These are phyloP conservation scores for Pseudococcus longispinus DNA, from an alignment of 2,888 invertebrate species.

Conservation along the genomic window DNA sequence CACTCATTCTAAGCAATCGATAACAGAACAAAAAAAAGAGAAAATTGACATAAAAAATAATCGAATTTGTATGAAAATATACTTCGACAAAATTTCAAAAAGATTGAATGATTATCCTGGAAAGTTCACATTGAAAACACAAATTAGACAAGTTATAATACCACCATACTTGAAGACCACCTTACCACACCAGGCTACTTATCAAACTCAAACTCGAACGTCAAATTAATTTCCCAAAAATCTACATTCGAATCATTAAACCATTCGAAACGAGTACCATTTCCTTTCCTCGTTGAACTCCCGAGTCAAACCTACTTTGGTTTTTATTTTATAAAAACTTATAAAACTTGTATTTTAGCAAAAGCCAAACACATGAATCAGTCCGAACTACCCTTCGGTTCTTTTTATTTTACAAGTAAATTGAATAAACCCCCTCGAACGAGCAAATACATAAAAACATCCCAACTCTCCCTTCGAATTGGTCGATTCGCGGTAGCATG, in stretches of 20 bases:
- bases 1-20: too few relatives aligned
- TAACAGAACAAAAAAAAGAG: too few relatives aligned
- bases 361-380: background rate
- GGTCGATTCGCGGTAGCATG: background rate
- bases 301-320: background rate
- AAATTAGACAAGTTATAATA: too few relatives aligned
- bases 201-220: too few relatives aligned
- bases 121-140: too few relatives aligned
- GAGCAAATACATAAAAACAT: background rate
- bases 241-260: background rate
- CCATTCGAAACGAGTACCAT: background rate
- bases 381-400: background rate
- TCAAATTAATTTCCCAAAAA: background rate
- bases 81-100: too few relatives aligned
- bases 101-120: too few relatives aligned
- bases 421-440: slow-evolving; percentile 40
- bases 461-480: background rate
- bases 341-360: background rate
- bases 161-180: too few relatives aligned
- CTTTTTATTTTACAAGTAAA: slow-evolving; percentile 10
- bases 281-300: background rate
- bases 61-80: too few relatives aligned
- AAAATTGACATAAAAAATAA: too few relatives aligned
- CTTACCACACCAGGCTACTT: too few relatives aligned
- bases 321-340: background rate